Conservation (phyloP, 2,888 invertebrate genomes). For the Hydriomena furcata region DNA sequence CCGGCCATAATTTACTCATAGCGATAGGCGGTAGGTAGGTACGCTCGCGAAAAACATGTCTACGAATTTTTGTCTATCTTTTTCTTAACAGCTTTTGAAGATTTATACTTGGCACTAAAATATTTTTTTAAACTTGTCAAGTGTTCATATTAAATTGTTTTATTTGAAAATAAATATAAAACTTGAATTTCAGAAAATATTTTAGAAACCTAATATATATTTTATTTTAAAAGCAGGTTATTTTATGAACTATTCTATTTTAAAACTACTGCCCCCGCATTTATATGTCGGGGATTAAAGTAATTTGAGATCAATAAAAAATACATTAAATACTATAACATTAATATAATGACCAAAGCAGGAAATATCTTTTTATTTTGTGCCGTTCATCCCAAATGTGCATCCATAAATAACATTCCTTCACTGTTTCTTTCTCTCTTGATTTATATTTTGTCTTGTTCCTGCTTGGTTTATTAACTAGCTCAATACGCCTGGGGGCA, state of each 20-base stretch:
- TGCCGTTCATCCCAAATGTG: slow-evolving; percentile 79
- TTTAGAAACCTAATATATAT: too few species aligned
- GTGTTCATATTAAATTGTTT: too few species aligned
- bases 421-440: slow-evolving; percentile 65
- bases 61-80: slow-evolving; percentile 54
- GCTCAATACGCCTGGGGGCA: slow-evolving; percentile 64
- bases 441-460: slow-evolving; percentile 64
- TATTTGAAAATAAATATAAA: too few species aligned
- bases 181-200: too few species aligned
- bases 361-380: slow-evolving; percentile 74
- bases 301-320: not conserved
- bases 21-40: slow-evolving; percentile 83
- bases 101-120: too few species aligned
- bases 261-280: too few species aligned
- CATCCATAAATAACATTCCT: slow-evolving; percentile 81
- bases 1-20: slow-evolving; percentile 83
- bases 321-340: slow-evolving; percentile 39
- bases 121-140: too few species aligned
- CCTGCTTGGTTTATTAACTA: slow-evolving; percentile 68
- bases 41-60: slow-evolving; percentile 78
- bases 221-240: too few species aligned
- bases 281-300: too few species aligned
- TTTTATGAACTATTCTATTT: not conserved
- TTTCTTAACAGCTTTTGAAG: slow-evolving; percentile 1
- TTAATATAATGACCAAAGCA: slow-evolving; percentile 66